phyloP scores from a whole-genome alignment of 2,797 vertebrate genomes.

The Leuciscus waleckii region DNA sequence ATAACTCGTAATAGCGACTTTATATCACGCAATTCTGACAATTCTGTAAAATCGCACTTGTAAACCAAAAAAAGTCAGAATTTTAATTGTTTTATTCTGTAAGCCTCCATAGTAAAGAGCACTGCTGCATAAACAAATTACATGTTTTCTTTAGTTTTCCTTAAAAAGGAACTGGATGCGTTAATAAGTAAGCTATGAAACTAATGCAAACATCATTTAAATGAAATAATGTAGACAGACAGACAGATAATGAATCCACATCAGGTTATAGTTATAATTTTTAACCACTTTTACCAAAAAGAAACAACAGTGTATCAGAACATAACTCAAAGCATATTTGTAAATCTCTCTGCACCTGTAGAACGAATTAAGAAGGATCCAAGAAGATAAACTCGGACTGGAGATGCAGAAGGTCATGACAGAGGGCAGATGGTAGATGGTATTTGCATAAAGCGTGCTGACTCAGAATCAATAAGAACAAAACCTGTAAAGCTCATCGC shows the following conservation, averaged over 20 bases:
- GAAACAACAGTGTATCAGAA: not conserved
- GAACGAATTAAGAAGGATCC: constrained; percentile 57
- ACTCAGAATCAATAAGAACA: constrained; percentile 72
- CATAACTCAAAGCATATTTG: constrained; percentile 7
- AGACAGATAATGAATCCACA: no score
- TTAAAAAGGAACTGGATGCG: no score
- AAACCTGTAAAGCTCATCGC: constrained; percentile 76
- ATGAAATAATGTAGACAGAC: no score
- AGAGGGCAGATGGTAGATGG: constrained; percentile 52
- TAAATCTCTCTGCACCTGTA: constrained; percentile 14
- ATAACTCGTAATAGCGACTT: no score
- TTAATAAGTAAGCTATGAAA: not conserved
- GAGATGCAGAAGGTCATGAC: constrained; percentile 69
- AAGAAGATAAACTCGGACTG: constrained; percentile 54
- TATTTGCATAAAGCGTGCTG: constrained; percentile 62
- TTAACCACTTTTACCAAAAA: not conserved
- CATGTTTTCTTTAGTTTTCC: not conserved
- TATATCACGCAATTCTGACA: no score
- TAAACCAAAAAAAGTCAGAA: no score
- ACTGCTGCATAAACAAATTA: not conserved
- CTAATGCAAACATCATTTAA: no score
- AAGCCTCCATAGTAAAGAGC: not conserved
- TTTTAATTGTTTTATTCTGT: no score
- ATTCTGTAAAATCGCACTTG: no score
- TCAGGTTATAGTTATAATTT: not conserved